phyloP scores from a whole-genome alignment of 2,888 invertebrate species.

The Coelopa pilipes region DNA sequence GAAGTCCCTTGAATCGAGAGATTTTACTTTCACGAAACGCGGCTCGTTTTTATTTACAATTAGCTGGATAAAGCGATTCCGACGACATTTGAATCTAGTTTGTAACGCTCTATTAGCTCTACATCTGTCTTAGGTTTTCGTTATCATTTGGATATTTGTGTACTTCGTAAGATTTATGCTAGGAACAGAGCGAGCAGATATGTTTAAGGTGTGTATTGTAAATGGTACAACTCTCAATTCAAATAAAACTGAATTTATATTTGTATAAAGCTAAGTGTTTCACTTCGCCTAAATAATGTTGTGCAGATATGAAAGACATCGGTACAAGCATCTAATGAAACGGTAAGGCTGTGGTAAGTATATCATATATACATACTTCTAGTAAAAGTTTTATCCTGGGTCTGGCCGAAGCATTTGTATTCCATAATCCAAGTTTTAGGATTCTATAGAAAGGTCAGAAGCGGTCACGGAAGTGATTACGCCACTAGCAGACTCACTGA shows the following conservation, averaged over 20 bases:
- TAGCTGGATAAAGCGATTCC: too few species aligned
- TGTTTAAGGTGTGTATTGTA: slow-evolving; percentile 12
- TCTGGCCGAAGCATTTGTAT: too few species aligned
- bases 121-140: not conserved
- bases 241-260: slow-evolving; percentile 42
- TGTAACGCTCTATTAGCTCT: too few species aligned
- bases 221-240: slow-evolving; percentile 24
- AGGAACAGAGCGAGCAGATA: not conserved
- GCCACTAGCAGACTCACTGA: too few species aligned
- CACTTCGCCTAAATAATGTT: not conserved
- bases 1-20: slow-evolving; percentile 1
- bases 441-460: too few species aligned
- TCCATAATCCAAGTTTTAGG: too few species aligned
- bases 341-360: not conserved
- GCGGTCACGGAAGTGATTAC: too few species aligned
- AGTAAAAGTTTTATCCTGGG: too few species aligned
- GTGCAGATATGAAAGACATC: not conserved
- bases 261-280: slow-evolving; percentile 34
- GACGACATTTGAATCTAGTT: too few species aligned
- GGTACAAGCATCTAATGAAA: not conserved
- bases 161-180: not conserved
- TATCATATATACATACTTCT: not conserved
- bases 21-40: not conserved
- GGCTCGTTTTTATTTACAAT: too few species aligned
- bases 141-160: not conserved